Evolutionary conservation across 2,113 vertebrate species (phyloP), one percentile per base, ranked within the genome.

Genomic region (Galeopterus variegatus): DNA sequence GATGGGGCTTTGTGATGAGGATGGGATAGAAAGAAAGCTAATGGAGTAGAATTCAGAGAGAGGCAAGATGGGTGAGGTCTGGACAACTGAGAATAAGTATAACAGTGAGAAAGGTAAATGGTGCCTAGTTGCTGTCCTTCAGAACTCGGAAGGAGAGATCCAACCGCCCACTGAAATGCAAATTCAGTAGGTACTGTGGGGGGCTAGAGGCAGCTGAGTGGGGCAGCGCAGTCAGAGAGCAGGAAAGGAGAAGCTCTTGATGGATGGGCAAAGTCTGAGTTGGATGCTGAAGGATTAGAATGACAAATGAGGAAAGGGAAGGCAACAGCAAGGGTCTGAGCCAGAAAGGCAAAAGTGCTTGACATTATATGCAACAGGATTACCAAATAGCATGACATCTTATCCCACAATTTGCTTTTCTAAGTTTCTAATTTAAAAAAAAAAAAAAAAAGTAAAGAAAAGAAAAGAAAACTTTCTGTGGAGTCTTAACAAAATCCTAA

Each of bases 41-140:
- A 60, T 84, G 60, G 21, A 60, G 65, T 91, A 28, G 45, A 86
- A 82, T 64, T 95, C 52, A 84, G n/a, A 94, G 21, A 87, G 31
- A 33, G 15, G 18, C 11, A n/a, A 72, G 21, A 31, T 64, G 56
- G 8, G 1, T n/a, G 26, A 95, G 11, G 26, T 45, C 19, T 52
- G 6, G 4, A 23, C n/a, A 26, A 11, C 18, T 92, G 62, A 79
- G 31, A 89, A 31, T 72, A 41, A 41, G 45, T 54, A 23, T 48
- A 31, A 33, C 62, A 77, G 23, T 89, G 64, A 31, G 58, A 75
- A 95, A 70, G 24, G 9, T 18, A 5, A 91, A 24, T 73, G 21
- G 26, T 5, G 33, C 60, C 62, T 77, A 21, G 3, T 73, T 80
- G 21, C 21, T 69, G 26, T 64, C 15, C 33, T 88, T 33, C 23